Conservation (phyloP, 2,113 vertebrate species). For the Plectropomus leopardus region DNA sequence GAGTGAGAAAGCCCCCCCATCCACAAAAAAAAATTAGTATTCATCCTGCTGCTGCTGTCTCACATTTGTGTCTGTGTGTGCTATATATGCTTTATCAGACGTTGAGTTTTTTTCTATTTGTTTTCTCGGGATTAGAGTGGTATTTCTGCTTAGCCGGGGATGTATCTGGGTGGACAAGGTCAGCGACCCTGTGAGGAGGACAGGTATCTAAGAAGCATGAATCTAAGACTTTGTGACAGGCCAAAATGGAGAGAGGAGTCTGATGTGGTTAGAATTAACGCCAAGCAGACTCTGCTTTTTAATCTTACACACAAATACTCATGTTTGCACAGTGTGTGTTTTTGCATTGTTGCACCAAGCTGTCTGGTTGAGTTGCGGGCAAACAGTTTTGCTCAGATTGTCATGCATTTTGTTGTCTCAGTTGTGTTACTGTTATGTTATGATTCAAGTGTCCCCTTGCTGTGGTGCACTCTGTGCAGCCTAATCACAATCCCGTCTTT, state of each 20-base stretch:
- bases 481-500: constrained; percentile 6
- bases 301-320: constrained; percentile 12
- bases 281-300: constrained; percentile 49
- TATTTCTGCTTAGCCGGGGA: constrained; percentile 35
- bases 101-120: constrained; percentile 22
- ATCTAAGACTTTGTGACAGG: constrained; percentile 55
- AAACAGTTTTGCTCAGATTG: constrained; percentile 14
- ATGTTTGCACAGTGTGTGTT: neutral
- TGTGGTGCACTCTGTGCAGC: neutral
- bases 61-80: constrained; percentile 22
- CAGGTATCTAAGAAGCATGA: constrained; percentile 54
- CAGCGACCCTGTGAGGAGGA: constrained; percentile 55
- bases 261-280: constrained; percentile 40
- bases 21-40: constrained; percentile 9
- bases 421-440: constrained; percentile 18
- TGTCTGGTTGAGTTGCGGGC: constrained; percentile 19
- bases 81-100: constrained; percentile 27
- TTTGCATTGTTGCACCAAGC: neutral
- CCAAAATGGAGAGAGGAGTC: constrained; percentile 35
- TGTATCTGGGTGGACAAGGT: constrained; percentile 55
- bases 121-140: constrained; percentile 45
- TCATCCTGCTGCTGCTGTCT: constrained; percentile 28
- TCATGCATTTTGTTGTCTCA: constrained; percentile 20
- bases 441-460: constrained; percentile 21
- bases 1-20: constrained; percentile 9